Base-by-base conservation (phyloP, 2,888 invertebrate species). In the Neocrepidodera transversa region DNA sequence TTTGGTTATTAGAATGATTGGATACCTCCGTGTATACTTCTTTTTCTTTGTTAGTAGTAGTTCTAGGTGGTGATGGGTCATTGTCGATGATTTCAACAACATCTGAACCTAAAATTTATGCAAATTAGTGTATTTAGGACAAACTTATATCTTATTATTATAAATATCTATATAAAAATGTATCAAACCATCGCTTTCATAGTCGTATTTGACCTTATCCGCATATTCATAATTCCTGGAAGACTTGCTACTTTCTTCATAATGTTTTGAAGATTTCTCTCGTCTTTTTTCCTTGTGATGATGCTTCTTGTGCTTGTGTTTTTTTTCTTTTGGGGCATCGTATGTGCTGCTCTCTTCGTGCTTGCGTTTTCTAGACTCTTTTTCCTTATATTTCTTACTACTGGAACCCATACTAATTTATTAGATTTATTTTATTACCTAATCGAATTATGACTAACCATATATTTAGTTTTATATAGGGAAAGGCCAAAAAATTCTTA, bases 331-430 rank as follows among this genome's bases (percentile, higher is more conserved):
- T 11, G 76, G 73, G 20, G 69, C 67, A 64, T 85, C 85, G 53
- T 75, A 71, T 42, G 81, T 81, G 51, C 32, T 42, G 18, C 26
- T 23, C 8, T 84, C 74, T 35, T 85, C 86, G 60, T 89, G 88
- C 74, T 87, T 87, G 76, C 86, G 84, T 80, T 89, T 90, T 75
- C 87, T 86, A 2, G 83, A 86, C 42, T 84, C 82, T 36, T 80
- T 79, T 75, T 88, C 88, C 71, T 81, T 80, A 77, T 86, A 86
- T 74, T 88, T 88, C 74, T 88, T 87, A 77, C 87, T 89, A 73
- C 81, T 83, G 16, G 89, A 88, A 70, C 88, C 88, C 89, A 89
- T 89, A 64, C 49, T 56, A 20, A 64, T 64, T 65, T 68, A 51
- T 68, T 64, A 68, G 56, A 53, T 63, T 58, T 52, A 53, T 47